Evolutionary conservation across 2,113 vertebrate species (phyloP).

Genomic region (human): GRCh38 chr11:14208501-14209000

Average conservation of each 20-base stretch:
- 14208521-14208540: not conserved
- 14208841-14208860: not conserved
- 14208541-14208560: constrained; percentile 22
- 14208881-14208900: not conserved
- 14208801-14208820: not conserved
- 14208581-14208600: not conserved
- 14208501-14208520: constrained; percentile 32
- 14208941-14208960: not conserved
- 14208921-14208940: not conserved
- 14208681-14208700: not conserved
- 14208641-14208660: not conserved
- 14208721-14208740: constrained; percentile 3
- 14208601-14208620: not conserved
- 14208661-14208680: not conserved
- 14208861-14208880: not conserved
- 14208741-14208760: not conserved
- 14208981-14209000: not conserved
- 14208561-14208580: constrained; percentile 26
- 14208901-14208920: not conserved
- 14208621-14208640: not conserved
- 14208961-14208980: constrained; percentile 35
- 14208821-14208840: not conserved
- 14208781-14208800: not conserved
- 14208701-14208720: not conserved
- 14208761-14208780: not conserved